Evolutionary conservation across 2,888 invertebrate species (phyloP).

Genomic region (Epistrophe eligans): DNA sequence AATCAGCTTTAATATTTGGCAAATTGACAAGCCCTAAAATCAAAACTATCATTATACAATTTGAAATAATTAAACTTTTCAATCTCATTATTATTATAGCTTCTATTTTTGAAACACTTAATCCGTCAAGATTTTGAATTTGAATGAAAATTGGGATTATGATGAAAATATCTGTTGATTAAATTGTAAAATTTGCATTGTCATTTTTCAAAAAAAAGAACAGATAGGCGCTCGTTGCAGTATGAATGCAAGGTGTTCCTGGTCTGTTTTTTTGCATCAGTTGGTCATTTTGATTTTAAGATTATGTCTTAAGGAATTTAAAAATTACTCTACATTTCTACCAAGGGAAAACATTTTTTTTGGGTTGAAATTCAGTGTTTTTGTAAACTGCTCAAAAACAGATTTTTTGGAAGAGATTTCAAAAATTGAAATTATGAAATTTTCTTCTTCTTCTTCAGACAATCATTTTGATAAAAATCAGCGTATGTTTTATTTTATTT

Average conservation of each 20-base stretch:
- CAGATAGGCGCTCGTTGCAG: neutral
- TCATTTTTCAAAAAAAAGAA: neutral
- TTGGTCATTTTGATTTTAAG: neutral
- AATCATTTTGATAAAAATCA: too few relatives aligned
- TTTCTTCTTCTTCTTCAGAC: too few relatives aligned
- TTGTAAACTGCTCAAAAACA: too few relatives aligned
- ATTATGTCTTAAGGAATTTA: too few relatives aligned
- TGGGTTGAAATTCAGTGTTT: too few relatives aligned
- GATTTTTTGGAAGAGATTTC: too few relatives aligned
- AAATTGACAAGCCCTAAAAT: neutral
- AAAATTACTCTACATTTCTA: too few relatives aligned
- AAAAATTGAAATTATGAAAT: too few relatives aligned
- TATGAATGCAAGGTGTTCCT: neutral
- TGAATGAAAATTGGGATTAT: neutral
- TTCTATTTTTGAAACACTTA: neutral
- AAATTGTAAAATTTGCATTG: slow-evolving; percentile 1
- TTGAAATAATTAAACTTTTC: neutral
- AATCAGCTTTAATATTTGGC: neutral
- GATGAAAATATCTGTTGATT: neutral
- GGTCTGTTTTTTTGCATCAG: neutral
- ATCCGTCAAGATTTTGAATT: neutral
- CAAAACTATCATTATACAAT: neutral
- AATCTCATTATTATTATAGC: neutral
- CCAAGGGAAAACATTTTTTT: too few relatives aligned
- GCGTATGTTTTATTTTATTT: too few relatives aligned